These are phyloP conservation scores for Bursaphelenchus okinawaensis DNA, from an alignment of 2,888 invertebrate genomes.

Conservation along the genomic window DNA sequence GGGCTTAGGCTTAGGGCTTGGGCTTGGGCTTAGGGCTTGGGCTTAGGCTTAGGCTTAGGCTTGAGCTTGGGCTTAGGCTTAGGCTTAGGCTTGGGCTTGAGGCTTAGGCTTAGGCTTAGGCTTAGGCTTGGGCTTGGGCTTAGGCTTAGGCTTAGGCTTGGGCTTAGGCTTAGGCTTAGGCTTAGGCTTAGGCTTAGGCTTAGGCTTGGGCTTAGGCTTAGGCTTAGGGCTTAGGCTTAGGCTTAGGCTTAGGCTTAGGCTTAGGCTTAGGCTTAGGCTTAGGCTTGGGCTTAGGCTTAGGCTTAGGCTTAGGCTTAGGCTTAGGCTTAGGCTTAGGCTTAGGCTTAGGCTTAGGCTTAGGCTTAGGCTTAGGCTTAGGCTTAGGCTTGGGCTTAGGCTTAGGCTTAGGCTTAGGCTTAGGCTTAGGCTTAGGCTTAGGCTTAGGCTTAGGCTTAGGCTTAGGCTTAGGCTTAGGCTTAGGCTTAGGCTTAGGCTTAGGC, in stretches of 20 bases:
- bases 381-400: constrained; percentile 7
- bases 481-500: constrained; percentile 6
- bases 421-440: background rate
- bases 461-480: constrained; percentile 24
- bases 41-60: constrained; percentile 26
- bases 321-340: no score
- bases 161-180: constrained; percentile 22
- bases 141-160: constrained; percentile 23
- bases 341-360: no score
- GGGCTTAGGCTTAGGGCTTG: constrained; percentile 29
- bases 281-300: constrained; percentile 12
- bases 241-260: constrained; percentile 28
- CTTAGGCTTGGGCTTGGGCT: constrained; percentile 23
- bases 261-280: constrained; percentile 24
- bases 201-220: constrained; percentile 24
- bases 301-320: no score
- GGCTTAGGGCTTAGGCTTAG: constrained; percentile 27
- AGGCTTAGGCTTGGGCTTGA: constrained; percentile 22
- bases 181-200: constrained; percentile 24
- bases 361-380: no score
- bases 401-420: constrained; percentile 10
- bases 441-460: constrained; percentile 2
- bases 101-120: constrained; percentile 24
- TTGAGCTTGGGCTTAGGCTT: constrained; percentile 20
- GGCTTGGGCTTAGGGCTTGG: constrained; percentile 29